Evolutionary conservation across 2,113 vertebrate species (phyloP).

Genomic region (Xiphorhynchus elegans): DNA sequence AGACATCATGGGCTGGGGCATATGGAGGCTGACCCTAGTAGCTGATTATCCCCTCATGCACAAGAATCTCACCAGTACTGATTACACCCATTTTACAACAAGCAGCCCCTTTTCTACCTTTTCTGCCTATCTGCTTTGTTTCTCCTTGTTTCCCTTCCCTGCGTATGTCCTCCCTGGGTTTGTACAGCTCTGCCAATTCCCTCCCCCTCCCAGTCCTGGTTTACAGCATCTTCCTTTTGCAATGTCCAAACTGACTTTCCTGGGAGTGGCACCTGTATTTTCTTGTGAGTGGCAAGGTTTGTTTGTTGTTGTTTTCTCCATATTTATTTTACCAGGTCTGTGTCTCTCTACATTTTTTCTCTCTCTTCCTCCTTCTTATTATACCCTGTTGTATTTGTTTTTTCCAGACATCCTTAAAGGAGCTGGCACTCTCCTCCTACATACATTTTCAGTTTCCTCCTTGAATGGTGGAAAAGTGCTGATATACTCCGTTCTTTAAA

Average conservation of each 20-base stretch:
- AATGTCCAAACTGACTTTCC: background rate
- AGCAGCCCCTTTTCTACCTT: background rate
- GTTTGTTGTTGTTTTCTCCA: background rate
- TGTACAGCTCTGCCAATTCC: background rate
- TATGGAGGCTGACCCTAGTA: background rate
- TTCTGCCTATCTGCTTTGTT: background rate
- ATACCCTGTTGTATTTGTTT: background rate
- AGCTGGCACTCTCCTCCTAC: background rate
- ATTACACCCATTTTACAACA: background rate
- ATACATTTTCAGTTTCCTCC: background rate
- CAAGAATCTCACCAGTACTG: background rate
- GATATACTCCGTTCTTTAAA: background rate
- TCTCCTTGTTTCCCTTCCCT: background rate
- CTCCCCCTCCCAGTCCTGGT: accelerated
- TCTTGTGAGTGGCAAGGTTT: background rate
- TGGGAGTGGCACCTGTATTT: background rate
- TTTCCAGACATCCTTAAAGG: background rate
- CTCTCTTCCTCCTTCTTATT: background rate
- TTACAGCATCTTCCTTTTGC: background rate
- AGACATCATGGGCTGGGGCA: accelerated
- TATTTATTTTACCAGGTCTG: background rate
- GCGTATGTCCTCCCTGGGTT: accelerated
- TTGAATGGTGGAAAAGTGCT: background rate
- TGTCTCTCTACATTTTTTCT: background rate
- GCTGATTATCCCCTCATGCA: background rate